Percentiles rank a stretch among this genome's conserved stretches.
These are phyloP conservation scores for Lamellibrachia satsuma DNA, from an alignment of 2,888 invertebrate genomes.

Conservation along the genomic window DNA sequence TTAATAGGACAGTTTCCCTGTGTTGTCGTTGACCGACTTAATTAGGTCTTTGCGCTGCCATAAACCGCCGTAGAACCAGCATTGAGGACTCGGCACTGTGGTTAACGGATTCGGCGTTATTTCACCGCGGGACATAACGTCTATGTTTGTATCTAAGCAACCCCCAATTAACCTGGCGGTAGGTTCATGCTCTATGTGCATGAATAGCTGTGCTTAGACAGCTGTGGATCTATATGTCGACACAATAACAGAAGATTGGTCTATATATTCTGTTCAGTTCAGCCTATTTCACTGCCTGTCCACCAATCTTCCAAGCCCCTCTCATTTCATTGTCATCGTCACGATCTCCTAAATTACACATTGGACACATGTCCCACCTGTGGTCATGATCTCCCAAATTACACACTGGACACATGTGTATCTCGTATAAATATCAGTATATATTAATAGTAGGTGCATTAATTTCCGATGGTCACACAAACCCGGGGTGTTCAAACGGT, in stretches of 20 bases:
- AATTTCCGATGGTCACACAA: slow-evolving; percentile 1
- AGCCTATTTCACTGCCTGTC: not conserved
- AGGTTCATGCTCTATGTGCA: not conserved
- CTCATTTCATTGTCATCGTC: not conserved
- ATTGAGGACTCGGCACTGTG: not conserved
- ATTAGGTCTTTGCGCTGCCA: not conserved
- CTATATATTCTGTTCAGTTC: not conserved
- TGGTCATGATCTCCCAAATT: too few species aligned
- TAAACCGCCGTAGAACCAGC: not conserved
- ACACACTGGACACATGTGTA: too few species aligned
- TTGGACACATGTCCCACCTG: not conserved
- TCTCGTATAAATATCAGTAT: too few species aligned
- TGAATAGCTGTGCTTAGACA: not conserved
- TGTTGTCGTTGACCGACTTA: not conserved
- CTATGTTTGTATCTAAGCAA: not conserved
- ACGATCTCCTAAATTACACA: not conserved
- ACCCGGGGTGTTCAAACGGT: not conserved
- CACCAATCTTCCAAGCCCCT: not conserved
- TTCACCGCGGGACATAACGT: not conserved
- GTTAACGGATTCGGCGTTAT: not conserved
- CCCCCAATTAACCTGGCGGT: slow-evolving; percentile 11
- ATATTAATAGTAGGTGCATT: not conserved
- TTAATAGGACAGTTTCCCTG: not conserved
- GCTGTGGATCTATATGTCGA: not conserved
- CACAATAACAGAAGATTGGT: not conserved